Evolutionary conservation across 2,797 vertebrate species (phyloP).

Genomic region (Sciurus carolinensis): DNA sequence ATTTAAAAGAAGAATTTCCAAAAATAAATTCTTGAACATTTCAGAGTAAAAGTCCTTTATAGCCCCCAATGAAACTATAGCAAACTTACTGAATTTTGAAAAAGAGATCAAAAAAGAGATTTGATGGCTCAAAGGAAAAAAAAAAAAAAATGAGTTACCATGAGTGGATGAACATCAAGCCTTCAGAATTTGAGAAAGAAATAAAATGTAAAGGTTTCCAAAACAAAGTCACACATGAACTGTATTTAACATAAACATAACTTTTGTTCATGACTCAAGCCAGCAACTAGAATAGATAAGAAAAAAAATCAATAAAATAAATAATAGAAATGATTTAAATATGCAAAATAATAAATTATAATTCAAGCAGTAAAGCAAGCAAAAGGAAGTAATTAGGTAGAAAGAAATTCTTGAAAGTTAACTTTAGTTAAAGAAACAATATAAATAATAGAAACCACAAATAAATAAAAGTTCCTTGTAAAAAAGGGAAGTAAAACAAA

Average conservation of each 20-base stretch:
- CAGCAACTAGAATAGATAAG: neutral
- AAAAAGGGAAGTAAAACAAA: constrained; percentile 2
- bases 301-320: neutral
- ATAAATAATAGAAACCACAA: neutral
- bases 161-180: neutral
- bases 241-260: neutral
- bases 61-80: neutral
- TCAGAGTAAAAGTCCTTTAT: neutral
- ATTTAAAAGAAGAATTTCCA: neutral
- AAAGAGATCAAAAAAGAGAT: constrained; percentile 1
- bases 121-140: neutral
- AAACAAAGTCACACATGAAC: neutral
- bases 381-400: neutral
- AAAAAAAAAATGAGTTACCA: neutral
- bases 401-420: neutral
- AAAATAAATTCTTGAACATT: neutral
- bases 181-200: neutral
- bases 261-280: neutral
- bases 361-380: neutral
- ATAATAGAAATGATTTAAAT: neutral
- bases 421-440: constrained; percentile 8
- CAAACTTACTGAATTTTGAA: neutral
- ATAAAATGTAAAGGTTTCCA: neutral
- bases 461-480: constrained; percentile 22
- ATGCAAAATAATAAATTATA: neutral